These are phyloP conservation scores for Clavelina lepadiformis DNA, from an alignment of 23 tunicate genomes.

Conservation along the genomic window DNA sequence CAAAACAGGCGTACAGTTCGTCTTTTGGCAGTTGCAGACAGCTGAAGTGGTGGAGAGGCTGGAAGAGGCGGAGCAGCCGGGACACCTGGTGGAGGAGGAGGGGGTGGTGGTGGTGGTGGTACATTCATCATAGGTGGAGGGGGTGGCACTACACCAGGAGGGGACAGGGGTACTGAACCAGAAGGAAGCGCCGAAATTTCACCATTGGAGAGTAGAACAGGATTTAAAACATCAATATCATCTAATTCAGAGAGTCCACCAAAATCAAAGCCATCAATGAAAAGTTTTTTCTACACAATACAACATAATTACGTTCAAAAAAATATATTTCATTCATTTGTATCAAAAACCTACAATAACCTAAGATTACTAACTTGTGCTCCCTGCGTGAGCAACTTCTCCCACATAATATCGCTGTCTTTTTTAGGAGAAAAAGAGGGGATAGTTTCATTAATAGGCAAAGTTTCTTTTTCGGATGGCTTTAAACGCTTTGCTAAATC, in stretches of 20 bases:
- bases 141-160: conserved; percentile 36
- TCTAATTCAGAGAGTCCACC: conserved; percentile 52
- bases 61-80: conserved; percentile 38
- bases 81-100: conserved; percentile 42
- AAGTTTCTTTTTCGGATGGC: not conserved
- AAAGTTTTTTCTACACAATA: conserved; percentile 49
- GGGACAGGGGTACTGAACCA: conserved; percentile 37
- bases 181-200: conserved; percentile 48
- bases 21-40: conserved; percentile 12
- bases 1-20: conserved; percentile 93
- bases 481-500: conserved; percentile 16
- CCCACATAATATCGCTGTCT: conserved; percentile 98
- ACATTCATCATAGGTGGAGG: conserved; percentile 26
- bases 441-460: conserved; percentile 6
- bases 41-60: not conserved
- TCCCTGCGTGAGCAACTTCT: conserved; percentile 50
- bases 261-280: conserved; percentile 83
- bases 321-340: not conserved
- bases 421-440: conserved; percentile 54
- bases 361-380: conserved; percentile 29
- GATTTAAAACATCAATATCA: conserved; percentile 49
- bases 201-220: conserved; percentile 10
- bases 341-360: not conserved
- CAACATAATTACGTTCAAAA: not conserved
- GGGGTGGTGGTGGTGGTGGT: conserved; percentile 21